phyloP scores from a whole-genome alignment of 2,113 vertebrate genomes.

The Oceanodroma tethys region DNA sequence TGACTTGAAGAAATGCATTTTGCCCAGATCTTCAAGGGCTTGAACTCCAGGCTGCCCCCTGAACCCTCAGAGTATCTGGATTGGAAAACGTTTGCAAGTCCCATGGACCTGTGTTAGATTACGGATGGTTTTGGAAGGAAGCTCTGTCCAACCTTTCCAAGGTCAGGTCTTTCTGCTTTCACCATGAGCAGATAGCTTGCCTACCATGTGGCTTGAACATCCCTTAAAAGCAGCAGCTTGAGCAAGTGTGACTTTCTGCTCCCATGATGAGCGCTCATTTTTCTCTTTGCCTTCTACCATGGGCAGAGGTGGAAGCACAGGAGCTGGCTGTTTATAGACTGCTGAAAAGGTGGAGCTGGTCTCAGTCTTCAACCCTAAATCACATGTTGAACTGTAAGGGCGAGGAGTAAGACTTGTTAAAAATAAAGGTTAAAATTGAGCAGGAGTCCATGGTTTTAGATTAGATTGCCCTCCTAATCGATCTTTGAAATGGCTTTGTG shows the following conservation, averaged over 20 bases:
- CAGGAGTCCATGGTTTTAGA: background rate
- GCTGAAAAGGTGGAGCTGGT: background rate
- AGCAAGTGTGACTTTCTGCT: background rate
- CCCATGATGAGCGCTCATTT: fast-evolving
- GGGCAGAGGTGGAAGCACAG: background rate
- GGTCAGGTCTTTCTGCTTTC: background rate
- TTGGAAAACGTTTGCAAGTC: background rate
- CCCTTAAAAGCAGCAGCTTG: background rate
- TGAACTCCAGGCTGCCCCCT: background rate
- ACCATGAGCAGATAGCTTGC: background rate
- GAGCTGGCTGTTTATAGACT: background rate
- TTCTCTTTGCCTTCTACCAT: background rate
- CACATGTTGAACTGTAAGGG: background rate
- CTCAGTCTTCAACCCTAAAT: background rate
- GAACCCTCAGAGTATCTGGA: background rate
- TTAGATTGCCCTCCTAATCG: background rate
- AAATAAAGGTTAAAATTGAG: background rate
- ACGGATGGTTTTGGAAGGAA: background rate
- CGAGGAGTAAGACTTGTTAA: background rate
- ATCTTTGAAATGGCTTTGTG: background rate
- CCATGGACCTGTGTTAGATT: background rate
- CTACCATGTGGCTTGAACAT: background rate
- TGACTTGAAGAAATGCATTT: background rate
- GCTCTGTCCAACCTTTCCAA: background rate
- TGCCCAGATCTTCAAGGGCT: background rate